phyloP scores from a whole-genome alignment of 2,888 invertebrate genomes.

The Agrochola circellaris region DNA sequence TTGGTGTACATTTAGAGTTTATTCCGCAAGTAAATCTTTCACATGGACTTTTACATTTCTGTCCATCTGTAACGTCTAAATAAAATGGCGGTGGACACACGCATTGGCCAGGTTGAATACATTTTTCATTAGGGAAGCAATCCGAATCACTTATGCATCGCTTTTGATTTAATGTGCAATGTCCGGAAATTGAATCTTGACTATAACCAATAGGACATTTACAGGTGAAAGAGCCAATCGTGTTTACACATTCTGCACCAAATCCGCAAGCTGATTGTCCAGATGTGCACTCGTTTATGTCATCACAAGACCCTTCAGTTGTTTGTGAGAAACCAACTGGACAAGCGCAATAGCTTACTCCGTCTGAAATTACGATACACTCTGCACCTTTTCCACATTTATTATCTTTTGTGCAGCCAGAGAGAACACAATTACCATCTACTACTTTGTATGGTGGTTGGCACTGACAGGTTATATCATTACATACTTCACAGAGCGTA shows the following conservation, averaged over 20 bases:
- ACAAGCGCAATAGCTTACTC: slow-evolving; percentile 98
- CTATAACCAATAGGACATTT: slow-evolving; percentile 95
- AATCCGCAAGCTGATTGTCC: slow-evolving; percentile 95
- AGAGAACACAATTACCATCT: slow-evolving; percentile 95
- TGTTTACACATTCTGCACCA: slow-evolving; percentile 96
- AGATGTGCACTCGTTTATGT: slow-evolving; percentile 96
- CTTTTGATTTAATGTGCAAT: slow-evolving; percentile 95
- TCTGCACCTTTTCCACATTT: slow-evolving; percentile 96
- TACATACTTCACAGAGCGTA: slow-evolving; percentile 95
- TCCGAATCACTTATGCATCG: slow-evolving; percentile 95
- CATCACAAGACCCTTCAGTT: slow-evolving; percentile 95
- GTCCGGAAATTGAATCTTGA: slow-evolving; percentile 95
- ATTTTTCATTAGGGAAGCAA: slow-evolving; percentile 96
- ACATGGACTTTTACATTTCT: slow-evolving; percentile 97
- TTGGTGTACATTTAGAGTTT: slow-evolving; percentile 97
- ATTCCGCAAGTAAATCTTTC: slow-evolving; percentile 97
- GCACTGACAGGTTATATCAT: slow-evolving; percentile 95
- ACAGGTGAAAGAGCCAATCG: slow-evolving; percentile 94
- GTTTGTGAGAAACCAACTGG: slow-evolving; percentile 95
- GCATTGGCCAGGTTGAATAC: slow-evolving; percentile 97
- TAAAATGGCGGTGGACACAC: slow-evolving; percentile 97
- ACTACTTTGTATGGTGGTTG: slow-evolving; percentile 96
- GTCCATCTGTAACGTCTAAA: slow-evolving; percentile 94
- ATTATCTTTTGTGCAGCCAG: slow-evolving; percentile 95
- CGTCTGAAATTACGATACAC: slow-evolving; percentile 97